These are phyloP conservation scores for Ferrisia virgata DNA, from an alignment of 2,888 invertebrate genomes.

Conservation along the genomic window DNA sequence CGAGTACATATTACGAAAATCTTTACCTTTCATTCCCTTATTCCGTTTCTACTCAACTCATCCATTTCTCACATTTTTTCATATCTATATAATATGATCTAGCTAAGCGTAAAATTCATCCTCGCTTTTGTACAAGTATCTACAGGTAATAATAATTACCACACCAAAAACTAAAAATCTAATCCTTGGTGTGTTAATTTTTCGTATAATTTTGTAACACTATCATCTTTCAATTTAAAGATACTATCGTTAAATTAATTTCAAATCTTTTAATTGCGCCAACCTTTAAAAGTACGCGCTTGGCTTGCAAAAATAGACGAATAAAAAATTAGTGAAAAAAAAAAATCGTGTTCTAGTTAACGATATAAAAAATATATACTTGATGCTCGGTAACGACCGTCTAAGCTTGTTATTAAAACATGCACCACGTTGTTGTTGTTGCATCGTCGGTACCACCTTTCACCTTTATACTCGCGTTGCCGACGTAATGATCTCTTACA, in stretches of 20 bases:
- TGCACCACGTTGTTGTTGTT: not conserved
- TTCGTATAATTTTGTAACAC: too few relatives aligned
- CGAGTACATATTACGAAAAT: too few relatives aligned
- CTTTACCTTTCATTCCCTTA: too few relatives aligned
- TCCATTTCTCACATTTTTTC: too few relatives aligned
- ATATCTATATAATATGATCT: too few relatives aligned
- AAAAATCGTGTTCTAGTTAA: not conserved
- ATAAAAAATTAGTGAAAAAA: not conserved
- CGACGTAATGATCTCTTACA: constrained; percentile 26
- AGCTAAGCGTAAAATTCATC: too few relatives aligned
- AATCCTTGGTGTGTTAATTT: too few relatives aligned
- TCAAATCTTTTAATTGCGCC: not conserved
- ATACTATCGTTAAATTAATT: not conserved
- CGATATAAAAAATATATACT: not conserved
- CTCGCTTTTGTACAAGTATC: too few relatives aligned
- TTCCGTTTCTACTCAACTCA: too few relatives aligned
- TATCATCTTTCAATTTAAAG: too few relatives aligned
- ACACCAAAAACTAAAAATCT: too few relatives aligned
- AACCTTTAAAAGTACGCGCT: not conserved
- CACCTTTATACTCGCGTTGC: constrained; percentile 5
- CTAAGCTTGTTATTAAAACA: not conserved
- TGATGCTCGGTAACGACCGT: not conserved
- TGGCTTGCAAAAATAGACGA: not conserved
- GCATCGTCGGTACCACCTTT: not conserved
- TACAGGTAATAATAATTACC: too few relatives aligned